Evolutionary conservation across 1,140 invertebrate genomes (phyloP).

Genomic region (Myzus persicae): DNA sequence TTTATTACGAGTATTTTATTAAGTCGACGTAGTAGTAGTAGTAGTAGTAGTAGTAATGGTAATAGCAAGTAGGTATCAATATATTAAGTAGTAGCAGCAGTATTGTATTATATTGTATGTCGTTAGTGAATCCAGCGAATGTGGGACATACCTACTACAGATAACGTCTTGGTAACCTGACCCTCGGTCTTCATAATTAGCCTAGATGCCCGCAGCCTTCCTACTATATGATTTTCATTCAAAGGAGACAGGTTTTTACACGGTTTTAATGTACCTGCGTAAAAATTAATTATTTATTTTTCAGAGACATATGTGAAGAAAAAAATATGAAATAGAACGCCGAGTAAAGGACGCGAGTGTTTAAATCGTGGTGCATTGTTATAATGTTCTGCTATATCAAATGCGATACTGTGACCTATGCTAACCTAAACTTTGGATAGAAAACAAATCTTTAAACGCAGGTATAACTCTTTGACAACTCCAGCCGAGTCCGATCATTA

Average conservation of each 20-base stretch:
- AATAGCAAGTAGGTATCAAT: too few relatives aligned
- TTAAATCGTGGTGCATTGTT: background rate
- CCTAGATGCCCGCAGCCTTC: slow-evolving; percentile 43
- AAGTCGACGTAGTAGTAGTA: background rate
- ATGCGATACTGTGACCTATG: background rate
- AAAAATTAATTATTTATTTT: background rate
- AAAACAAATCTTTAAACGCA: background rate
- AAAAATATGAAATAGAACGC: background rate
- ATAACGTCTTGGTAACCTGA: background rate
- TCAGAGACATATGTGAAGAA: background rate
- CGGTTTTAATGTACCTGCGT: background rate
- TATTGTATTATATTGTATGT: background rate
- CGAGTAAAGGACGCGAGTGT: background rate
- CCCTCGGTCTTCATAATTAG: slow-evolving; percentile 27
- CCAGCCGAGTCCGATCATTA: background rate
- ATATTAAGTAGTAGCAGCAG: background rate
- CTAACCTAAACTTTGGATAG: too few relatives aligned
- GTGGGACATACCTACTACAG: background rate
- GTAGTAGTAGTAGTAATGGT: background rate
- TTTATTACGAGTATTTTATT: background rate
- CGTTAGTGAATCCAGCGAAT: slow-evolving; percentile 33
- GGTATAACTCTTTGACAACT: background rate
- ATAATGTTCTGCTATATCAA: background rate
- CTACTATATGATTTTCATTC: slow-evolving; percentile 38
- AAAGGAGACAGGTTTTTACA: slow-evolving; percentile 26